phyloP scores from a whole-genome alignment of 2,113 vertebrate species.

The Phylloscopus trochilus region DNA sequence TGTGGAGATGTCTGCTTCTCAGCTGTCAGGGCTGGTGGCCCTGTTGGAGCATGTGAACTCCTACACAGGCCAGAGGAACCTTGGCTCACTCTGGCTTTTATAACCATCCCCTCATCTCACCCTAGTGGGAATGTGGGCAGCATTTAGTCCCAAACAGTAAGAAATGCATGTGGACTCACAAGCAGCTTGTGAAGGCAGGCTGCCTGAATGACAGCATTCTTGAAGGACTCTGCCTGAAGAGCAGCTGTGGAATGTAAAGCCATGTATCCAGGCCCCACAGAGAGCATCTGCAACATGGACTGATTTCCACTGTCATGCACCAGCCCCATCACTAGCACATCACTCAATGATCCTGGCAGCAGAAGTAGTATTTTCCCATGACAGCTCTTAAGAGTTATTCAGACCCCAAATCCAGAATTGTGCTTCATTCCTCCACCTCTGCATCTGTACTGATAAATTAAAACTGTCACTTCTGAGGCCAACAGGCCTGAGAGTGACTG shows the following conservation, averaged over 20 bases:
- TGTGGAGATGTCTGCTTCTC: not conserved
- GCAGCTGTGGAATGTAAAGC: not conserved
- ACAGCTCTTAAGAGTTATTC: not conserved
- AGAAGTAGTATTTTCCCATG: not conserved
- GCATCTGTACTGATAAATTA: not conserved
- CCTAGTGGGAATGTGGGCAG: not conserved
- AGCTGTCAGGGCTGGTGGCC: not conserved
- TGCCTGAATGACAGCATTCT: not conserved
- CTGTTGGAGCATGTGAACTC: not conserved
- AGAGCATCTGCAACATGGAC: not conserved
- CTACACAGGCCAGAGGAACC: not conserved
- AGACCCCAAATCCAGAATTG: not conserved
- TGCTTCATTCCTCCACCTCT: not conserved
- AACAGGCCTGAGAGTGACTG: not conserved
- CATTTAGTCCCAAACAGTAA: not conserved
- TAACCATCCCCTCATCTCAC: not conserved
- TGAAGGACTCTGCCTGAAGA: not conserved
- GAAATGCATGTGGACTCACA: not conserved
- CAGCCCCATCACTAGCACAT: not conserved
- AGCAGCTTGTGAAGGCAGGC: not conserved
- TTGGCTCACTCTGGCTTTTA: not conserved
- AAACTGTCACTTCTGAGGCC: not conserved
- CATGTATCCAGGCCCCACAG: accelerated
- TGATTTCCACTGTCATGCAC: not conserved
- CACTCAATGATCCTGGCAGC: not conserved